Base-by-base conservation (phyloP, 2,797 vertebrate genomes). In the Jordanella pulchra region DNA sequence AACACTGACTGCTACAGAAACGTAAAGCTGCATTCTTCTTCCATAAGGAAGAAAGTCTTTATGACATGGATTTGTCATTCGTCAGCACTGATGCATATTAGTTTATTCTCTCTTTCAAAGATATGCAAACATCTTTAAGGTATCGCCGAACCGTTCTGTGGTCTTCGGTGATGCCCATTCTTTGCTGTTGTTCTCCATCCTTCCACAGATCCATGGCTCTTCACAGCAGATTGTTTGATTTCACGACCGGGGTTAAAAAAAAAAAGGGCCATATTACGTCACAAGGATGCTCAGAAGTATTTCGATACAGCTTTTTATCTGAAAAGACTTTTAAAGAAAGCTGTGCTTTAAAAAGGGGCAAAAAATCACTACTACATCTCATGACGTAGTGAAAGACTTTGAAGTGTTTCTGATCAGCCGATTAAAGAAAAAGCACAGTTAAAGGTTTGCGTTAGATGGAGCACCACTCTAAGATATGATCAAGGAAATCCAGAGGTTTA, bases 101-200 rank as follows among this genome's bases (percentile, higher is more conserved):
- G 58, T n/a, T 63, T 63, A 35, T 63, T 25, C 23, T 25, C 23
- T 3, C 7, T 42, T 25, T 63, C 39, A 25, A 42, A 61, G 32
- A 18, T 21, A 32, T 15, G 11, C 3, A 39, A 35, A 39, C 14
- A 23, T 48, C 47, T 48, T 48, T 48, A 17, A 48, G 17, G 47
- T 48, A 48, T 4, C 15, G 4, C 17, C 18, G 23, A 61, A 48
- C 27, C 18, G 28, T 76, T 77, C 18, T 78, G 78, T 35, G 7
- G 51, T 48, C 71, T 67, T 77, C 42, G 68, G n/a, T 69, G n/a
- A 13, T 70, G 25, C 27, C 64, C 18, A 1, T 15, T 63, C 17
- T n/a, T 13, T 23, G 23, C 69, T 58, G 76, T 75, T 21, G 55
- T 86, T 86, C 71, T 27, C 50, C 63, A 64, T 76, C 70, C 74